phyloP scores from a whole-genome alignment of 2,113 vertebrate genomes.

The Propithecus coquereli region DNA sequence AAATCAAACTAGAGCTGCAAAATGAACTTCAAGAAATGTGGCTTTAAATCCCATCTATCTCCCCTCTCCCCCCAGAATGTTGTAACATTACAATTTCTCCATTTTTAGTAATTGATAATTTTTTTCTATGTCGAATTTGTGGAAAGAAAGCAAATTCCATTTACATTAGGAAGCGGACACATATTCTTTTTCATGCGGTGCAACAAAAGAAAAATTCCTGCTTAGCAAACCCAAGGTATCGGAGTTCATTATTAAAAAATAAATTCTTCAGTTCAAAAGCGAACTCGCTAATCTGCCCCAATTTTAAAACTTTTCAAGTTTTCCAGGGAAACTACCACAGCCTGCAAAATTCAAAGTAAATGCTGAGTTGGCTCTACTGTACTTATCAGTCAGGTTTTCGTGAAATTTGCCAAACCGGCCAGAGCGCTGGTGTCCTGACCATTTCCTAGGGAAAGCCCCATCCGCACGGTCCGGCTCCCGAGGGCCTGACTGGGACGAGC shows the following conservation, averaged over 20 bases:
- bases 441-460: background rate
- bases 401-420: background rate
- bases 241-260: background rate
- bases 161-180: background rate
- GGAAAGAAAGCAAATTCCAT: background rate
- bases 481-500: background rate
- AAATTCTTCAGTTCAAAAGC: background rate
- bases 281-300: background rate
- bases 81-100: background rate
- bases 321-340: background rate
- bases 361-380: background rate
- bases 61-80: background rate
- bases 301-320: background rate
- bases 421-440: background rate
- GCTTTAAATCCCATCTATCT: background rate
- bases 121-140: background rate
- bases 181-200: background rate
- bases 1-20: background rate
- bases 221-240: background rate
- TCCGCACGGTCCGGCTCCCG: background rate
- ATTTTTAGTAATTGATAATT: background rate
- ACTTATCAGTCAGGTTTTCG: background rate
- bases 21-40: conserved; percentile 5
- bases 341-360: background rate
- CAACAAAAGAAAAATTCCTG: background rate